These are phyloP conservation scores for Pluvialis apricaria DNA, from an alignment of 2,113 vertebrate species.

Conservation along the genomic window DNA sequence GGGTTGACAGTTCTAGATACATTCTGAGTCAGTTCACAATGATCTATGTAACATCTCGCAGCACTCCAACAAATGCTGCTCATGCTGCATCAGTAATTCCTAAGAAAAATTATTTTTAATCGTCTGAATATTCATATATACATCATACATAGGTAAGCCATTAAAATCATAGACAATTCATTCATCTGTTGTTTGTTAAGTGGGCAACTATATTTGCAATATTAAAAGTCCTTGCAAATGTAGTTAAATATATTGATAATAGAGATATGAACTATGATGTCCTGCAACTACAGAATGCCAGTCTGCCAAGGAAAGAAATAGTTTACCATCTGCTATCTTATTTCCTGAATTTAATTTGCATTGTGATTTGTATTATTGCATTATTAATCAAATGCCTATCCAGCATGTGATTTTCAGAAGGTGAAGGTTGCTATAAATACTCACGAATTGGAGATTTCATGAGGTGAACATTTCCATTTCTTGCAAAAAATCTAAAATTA, in stretches of 20 bases:
- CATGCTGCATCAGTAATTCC: background rate
- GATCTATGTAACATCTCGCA: background rate
- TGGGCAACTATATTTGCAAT: background rate
- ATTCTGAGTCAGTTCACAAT: background rate
- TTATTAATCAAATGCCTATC: constrained; percentile 26
- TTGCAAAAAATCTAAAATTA: background rate
- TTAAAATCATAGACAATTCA: background rate
- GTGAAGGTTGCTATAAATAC: constrained; percentile 27
- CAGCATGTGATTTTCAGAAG: constrained; percentile 39
- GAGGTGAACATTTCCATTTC: background rate
- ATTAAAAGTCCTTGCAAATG: constrained; percentile 26
- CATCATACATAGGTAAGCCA: background rate
- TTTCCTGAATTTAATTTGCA: constrained; percentile 47
- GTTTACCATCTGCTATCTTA: constrained; percentile 40
- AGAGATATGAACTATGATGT: constrained; percentile 2
- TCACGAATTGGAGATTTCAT: background rate
- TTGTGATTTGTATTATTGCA: constrained; percentile 12
- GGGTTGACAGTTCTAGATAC: background rate
- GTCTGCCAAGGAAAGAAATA: background rate
- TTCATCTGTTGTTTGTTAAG: background rate
- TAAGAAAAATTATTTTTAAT: background rate
- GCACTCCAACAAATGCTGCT: background rate
- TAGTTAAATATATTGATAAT: constrained; percentile 26
- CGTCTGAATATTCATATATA: background rate
- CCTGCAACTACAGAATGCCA: background rate